These are phyloP conservation scores for Lomographa bimaculata DNA, from an alignment of 2,888 invertebrate genomes.

Conservation along the genomic window DNA sequence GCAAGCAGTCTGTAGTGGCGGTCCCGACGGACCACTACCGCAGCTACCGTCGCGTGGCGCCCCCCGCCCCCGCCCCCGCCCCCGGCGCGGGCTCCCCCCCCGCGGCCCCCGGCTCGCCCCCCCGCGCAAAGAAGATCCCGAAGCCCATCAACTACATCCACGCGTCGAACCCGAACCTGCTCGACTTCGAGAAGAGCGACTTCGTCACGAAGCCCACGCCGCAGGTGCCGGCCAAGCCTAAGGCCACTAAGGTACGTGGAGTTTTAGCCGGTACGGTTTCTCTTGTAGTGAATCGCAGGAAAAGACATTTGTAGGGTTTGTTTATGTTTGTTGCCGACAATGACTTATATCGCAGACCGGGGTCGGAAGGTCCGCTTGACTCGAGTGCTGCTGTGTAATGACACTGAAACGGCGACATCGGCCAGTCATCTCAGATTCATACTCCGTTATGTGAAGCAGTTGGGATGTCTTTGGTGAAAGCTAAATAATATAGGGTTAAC, in stretches of 20 bases:
- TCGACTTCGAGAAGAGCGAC: constrained; percentile 84
- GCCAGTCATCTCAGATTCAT: too few relatives aligned
- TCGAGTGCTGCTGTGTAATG: too few relatives aligned
- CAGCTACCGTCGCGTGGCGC: constrained; percentile 87
- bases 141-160: constrained; percentile 86
- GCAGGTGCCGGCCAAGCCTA: constrained; percentile 56
- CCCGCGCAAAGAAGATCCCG: constrained; percentile 48
- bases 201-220: constrained; percentile 54
- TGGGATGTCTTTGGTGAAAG: too few relatives aligned
- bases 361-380: too few relatives aligned
- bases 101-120: constrained; percentile 14
- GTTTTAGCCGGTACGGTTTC: too few relatives aligned
- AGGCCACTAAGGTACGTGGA: constrained; percentile 33
- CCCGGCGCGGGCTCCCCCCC: constrained; percentile 24
- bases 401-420: too few relatives aligned
- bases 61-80: constrained; percentile 22
- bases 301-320: too few relatives aligned
- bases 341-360: too few relatives aligned
- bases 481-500: too few relatives aligned
- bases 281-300: too few relatives aligned
- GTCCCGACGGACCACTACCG: constrained; percentile 91
- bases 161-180: constrained; percentile 88
- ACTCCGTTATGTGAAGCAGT: too few relatives aligned
- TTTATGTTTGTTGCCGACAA: too few relatives aligned
- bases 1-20: constrained; percentile 78